phyloP scores from a whole-genome alignment of 2,888 invertebrate species.

The Pristionchus maxplancki region DNA sequence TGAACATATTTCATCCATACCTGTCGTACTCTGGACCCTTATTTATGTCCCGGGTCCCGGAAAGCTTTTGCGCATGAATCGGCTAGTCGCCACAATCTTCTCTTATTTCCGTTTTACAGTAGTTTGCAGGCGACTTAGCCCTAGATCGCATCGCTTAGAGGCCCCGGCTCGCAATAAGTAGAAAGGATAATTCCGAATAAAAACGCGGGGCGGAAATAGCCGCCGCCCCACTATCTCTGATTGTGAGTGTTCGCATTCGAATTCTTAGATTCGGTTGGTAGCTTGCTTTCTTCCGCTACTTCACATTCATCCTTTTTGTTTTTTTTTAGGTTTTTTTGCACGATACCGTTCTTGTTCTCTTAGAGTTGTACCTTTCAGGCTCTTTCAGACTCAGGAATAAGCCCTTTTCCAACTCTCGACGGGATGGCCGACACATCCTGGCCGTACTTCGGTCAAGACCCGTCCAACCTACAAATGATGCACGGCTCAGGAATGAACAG shows the following conservation, averaged over 20 bases:
- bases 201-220: background rate
- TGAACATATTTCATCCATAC: too few species aligned
- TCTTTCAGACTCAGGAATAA: too few species aligned
- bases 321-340: too few species aligned
- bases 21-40: too few species aligned
- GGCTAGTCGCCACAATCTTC: background rate
- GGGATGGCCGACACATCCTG: constrained; percentile 19
- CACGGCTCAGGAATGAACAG: background rate
- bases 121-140: background rate
- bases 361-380: too few species aligned
- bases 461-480: background rate
- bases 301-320: too few species aligned
- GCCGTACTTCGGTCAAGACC: background rate
- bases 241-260: background rate
- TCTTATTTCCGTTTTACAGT: background rate
- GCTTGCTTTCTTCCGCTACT: too few species aligned
- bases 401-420: too few species aligned
- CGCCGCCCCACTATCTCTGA: too few species aligned
- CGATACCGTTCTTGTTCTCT: too few species aligned
- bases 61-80: background rate
- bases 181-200: background rate
- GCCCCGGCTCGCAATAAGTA: background rate
- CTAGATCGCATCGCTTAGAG: background rate
- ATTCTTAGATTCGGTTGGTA: background rate
- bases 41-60: too few species aligned